Conservation (phyloP, 2,888 invertebrate species). For the Drepana falcataria region DNA sequence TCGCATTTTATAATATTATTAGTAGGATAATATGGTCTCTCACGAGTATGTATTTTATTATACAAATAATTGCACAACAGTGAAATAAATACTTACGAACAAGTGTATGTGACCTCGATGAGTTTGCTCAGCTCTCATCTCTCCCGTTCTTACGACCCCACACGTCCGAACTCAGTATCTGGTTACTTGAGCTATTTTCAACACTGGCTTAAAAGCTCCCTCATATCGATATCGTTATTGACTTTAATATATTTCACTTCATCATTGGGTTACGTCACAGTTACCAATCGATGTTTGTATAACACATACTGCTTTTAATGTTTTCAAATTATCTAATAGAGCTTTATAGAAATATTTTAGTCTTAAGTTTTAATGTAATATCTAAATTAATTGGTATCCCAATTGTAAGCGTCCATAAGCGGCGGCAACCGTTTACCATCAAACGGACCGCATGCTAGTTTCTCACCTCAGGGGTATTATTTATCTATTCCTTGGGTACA, state of each 20-base stretch:
- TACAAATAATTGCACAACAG: neutral
- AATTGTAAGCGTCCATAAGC: no score
- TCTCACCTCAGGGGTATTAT: no score
- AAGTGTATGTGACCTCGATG: neutral
- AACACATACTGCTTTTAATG: neutral
- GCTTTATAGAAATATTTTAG: no score
- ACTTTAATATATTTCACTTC: neutral
- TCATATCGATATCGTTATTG: constrained; percentile 8
- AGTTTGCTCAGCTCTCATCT: neutral
- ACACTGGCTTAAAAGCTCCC: constrained; percentile 17
- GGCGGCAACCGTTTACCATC: no score
- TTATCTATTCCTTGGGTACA: no score
- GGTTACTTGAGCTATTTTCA: constrained; percentile 25
- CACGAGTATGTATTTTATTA: neutral
- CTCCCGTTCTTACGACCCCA: constrained; percentile 18
- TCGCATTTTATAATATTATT: no score
- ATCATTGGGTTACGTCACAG: neutral
- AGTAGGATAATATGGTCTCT: no score
- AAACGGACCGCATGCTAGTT: no score
- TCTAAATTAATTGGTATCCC: no score
- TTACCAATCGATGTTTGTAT: neutral
- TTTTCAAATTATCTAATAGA: no score
- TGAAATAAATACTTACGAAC: neutral
- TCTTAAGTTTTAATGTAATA: no score
- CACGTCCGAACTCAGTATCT: constrained; percentile 16